Evolutionary conservation across 2,113 vertebrate genomes (phyloP).

Genomic region (Malurus cyaneus): DNA sequence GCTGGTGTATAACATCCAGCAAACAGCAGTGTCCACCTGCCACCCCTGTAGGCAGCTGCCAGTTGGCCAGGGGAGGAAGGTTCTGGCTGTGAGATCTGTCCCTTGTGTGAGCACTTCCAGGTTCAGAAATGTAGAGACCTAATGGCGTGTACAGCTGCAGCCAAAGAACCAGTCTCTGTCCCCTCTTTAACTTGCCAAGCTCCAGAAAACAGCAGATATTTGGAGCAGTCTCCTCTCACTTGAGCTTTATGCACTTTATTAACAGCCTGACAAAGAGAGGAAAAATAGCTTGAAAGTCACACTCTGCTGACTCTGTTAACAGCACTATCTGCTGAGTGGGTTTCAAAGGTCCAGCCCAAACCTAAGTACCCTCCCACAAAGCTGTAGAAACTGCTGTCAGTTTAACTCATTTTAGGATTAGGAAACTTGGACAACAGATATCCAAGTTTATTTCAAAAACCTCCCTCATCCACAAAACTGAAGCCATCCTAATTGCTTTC

Average conservation of each 20-base stretch:
- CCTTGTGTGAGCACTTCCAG: not conserved
- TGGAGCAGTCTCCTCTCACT: not conserved
- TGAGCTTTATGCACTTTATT: not conserved
- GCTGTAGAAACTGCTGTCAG: not conserved
- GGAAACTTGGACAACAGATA: not conserved
- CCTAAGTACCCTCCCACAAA: not conserved
- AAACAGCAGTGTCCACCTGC: not conserved
- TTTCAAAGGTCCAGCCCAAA: not conserved
- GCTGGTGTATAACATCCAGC: not conserved
- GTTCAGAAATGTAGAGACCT: not conserved
- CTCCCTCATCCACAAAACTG: not conserved
- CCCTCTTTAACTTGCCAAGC: not conserved
- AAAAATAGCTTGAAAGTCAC: not conserved
- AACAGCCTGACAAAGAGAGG: not conserved
- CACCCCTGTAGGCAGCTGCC: not conserved
- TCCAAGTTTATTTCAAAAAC: not conserved
- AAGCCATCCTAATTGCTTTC: not conserved
- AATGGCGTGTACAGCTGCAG: not conserved
- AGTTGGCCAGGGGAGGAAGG: not conserved
- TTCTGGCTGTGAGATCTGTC: not conserved
- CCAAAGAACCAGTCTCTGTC: not conserved
- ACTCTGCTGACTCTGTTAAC: not conserved
- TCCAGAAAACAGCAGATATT: not conserved
- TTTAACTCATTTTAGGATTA: not conserved
- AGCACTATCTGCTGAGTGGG: not conserved